Base-by-base conservation (phyloP, 2,797 vertebrate genomes). In the Masticophis lateralis region DNA sequence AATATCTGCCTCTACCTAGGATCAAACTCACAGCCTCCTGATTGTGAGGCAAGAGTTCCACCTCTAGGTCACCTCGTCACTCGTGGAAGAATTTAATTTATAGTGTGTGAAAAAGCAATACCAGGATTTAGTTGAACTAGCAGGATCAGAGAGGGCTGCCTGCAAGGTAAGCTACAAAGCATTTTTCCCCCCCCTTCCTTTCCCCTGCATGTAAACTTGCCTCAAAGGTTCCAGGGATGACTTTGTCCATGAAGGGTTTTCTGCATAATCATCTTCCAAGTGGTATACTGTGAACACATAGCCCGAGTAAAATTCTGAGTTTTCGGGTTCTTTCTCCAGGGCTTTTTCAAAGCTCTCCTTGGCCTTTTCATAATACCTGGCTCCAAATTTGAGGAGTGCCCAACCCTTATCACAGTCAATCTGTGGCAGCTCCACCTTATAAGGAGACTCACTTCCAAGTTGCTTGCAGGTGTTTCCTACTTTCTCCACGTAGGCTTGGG, bases 261-360 rank as follows among this genome's bases (percentile, higher is more conserved):
- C 6, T 5, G 5, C 47, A 51, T 6, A 51, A 51, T 18, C 6
- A 1, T 69, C 0, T 43, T 98, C 97, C 55, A 96, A 90, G 4
- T 97, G 97, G 86, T 97, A 98, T 11, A 97, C 74, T 0, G 90
- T 94, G 59, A 97, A 96, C 3, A 98, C 98, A 94, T 98, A 98
- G 61, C 98, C 98, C 0, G 95, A 1, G 59, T 96, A 97, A 95
- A 97, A 98, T 59, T 98, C 98, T 1, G 96, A 96, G 16, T 98
- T 97, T 6, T 98, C 37, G 0, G 98, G 97, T 27, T 98, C 97
- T 22, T n/a, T 43, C 91, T 96, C 88, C 92, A 98, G 89, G 93
- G 98, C 98, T n/a, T 97, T 97, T 93, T 94, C 94, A 96, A 98
- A 98, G 94, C 97, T 98, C 14, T 94, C 86, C 96, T 97, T 97